Base-by-base conservation (phyloP, 1,140 invertebrate genomes). In the Rhopalosiphum padi region DNA sequence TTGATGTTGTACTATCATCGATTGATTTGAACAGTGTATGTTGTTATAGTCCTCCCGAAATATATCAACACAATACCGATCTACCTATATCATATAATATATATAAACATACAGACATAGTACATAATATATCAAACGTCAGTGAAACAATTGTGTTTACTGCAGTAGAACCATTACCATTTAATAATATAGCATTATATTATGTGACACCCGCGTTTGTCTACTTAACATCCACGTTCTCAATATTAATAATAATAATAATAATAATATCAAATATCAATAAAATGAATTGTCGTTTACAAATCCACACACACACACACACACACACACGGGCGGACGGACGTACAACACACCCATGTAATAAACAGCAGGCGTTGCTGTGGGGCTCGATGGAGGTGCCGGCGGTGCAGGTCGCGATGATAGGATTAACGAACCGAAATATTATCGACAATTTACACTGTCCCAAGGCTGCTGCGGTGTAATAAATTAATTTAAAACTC, bases 401-500 rank as follows among this genome's bases (percentile, higher is more conserved):
- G 60, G 60, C 60, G 30, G 60, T 68, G 60, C 60, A 68, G 77
- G 77, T 35, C 37, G 37, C 82, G 82, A 35, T 6, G 82, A 35
- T 30, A 51, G 87, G 46, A 88, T 88, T 88, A 88, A 88, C 87
- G 87, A 88, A 53, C 87, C 87, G 87, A 88, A 77, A 88, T 88
- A 88, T 88, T 88, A 35, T 88, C 46, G n/a, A 35, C 43, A 46
- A n/a, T 48, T n/a, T 22, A 51, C 22, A 88, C 37, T 35, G 46
- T 35, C 43, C 41, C 85, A 43, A 87, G 85, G 85, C 30, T 87
- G 43, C 23, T 8, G 85, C 43, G 9, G 23, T 43, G 43, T 87
- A 46, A 87, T 87, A 87, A 87, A 87, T 87, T 87, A 87, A 87
- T 87, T 87, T 87, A 87, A 87, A 87, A 87, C 41, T 30, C 43